phyloP scores from a whole-genome alignment of 2,797 vertebrate genomes.

The Clamator glandarius region DNA sequence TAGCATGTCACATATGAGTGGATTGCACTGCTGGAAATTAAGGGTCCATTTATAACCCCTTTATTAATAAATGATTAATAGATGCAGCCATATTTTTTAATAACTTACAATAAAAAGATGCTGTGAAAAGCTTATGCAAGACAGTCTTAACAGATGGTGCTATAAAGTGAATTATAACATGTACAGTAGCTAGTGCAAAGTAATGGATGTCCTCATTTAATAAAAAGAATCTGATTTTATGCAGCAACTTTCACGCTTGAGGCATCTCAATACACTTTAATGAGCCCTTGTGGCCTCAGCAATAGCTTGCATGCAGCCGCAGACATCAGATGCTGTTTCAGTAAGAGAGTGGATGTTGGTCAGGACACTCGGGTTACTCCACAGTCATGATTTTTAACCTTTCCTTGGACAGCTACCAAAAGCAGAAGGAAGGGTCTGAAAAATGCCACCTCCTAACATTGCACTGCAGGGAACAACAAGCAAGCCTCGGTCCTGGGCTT shows the following conservation, averaged over 20 bases:
- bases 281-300: slow-evolving; percentile 44
- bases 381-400: slow-evolving; percentile 27
- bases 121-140: slow-evolving; percentile 51
- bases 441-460: slow-evolving; percentile 36
- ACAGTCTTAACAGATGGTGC: slow-evolving; percentile 69
- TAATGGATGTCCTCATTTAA: slow-evolving; percentile 60
- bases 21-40: not conserved
- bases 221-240: slow-evolving; percentile 48
- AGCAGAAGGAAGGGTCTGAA: not conserved
- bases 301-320: not conserved
- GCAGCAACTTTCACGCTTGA: slow-evolving; percentile 55
- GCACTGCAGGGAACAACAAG: not conserved
- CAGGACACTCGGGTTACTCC: not conserved
- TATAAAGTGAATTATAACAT: slow-evolving; percentile 68
- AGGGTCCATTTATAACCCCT: slow-evolving; percentile 49
- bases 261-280: slow-evolving; percentile 54
- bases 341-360: not conserved
- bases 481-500: not conserved
- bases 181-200: slow-evolving; percentile 24
- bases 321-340: not conserved
- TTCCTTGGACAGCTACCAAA: slow-evolving; percentile 46
- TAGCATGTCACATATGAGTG: not conserved
- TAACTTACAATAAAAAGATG: slow-evolving; percentile 68
- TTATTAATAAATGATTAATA: slow-evolving; percentile 73
- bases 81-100: slow-evolving; percentile 60